phyloP scores from a whole-genome alignment of 2,797 vertebrate species.

The Dromococcyx pavoninus region DNA sequence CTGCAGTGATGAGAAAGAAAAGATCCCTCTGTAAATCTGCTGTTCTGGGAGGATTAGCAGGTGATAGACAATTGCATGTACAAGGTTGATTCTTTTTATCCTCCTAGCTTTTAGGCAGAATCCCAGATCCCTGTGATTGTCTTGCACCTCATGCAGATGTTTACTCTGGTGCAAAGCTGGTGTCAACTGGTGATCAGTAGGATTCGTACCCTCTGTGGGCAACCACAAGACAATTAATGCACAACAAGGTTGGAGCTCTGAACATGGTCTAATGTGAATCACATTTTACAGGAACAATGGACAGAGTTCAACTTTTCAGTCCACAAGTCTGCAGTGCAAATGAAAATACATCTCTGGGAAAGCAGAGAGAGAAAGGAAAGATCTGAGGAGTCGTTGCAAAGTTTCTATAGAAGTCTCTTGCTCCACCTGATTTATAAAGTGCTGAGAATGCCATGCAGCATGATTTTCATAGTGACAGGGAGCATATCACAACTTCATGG shows the following conservation, averaged over 20 bases:
- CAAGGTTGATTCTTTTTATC: neutral
- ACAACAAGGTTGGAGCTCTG: neutral
- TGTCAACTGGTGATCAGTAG: neutral
- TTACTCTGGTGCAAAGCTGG: neutral
- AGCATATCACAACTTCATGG: neutral
- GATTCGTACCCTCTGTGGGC: neutral
- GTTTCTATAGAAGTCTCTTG: neutral
- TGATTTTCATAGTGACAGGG: neutral
- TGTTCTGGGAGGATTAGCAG: neutral
- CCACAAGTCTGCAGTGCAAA: neutral
- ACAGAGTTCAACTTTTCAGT: neutral
- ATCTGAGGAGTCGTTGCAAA: neutral
- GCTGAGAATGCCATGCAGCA: neutral
- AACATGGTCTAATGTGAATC: neutral
- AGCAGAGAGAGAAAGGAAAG: neutral
- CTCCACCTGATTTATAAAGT: neutral
- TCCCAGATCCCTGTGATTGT: neutral
- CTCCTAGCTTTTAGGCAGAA: neutral
- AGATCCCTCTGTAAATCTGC: neutral
- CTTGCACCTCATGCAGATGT: neutral
- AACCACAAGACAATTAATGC: neutral
- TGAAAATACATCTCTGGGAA: neutral
- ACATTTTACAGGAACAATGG: neutral
- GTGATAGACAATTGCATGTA: neutral
- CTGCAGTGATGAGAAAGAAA: neutral